Evolutionary conservation across 2,888 invertebrate species (phyloP).

Genomic region (Anticlea derivata): DNA sequence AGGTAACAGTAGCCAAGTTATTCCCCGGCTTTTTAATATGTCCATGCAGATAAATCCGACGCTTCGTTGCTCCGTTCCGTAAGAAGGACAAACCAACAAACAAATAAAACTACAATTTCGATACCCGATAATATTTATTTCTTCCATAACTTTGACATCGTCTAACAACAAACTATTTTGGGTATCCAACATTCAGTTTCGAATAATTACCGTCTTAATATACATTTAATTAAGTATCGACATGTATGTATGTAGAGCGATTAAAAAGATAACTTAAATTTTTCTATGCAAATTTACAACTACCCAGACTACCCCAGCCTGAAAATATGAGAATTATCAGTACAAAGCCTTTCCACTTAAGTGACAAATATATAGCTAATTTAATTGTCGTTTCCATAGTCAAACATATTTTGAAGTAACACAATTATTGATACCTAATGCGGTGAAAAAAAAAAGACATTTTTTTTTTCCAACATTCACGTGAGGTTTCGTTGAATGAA

Average conservation of each 20-base stretch:
- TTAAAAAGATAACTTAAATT: conserved; percentile 43
- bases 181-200: conserved; percentile 65
- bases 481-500: too few species aligned
- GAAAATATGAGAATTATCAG: conserved; percentile 40
- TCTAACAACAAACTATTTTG: conserved; percentile 69
- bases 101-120: conserved; percentile 46
- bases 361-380: conserved; percentile 2
- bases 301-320: conserved; percentile 40
- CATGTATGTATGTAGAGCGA: conserved; percentile 76
- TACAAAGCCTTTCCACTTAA: conserved; percentile 52
- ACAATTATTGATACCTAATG: neutral
- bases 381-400: conserved; percentile 11
- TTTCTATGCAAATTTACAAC: conserved; percentile 56
- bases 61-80: too few species aligned
- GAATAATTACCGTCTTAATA: conserved; percentile 59
- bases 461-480: too few species aligned
- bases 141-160: conserved; percentile 66
- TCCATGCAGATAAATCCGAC: too few species aligned
- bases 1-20: too few species aligned
- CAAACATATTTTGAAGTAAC: neutral
- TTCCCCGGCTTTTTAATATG: too few species aligned
- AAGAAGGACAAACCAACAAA: too few species aligned
- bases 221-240: conserved; percentile 45
- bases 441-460: too few species aligned
- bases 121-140: conserved; percentile 72